These are phyloP conservation scores for Yponomeuta sedellus DNA, from an alignment of 2,888 invertebrate species.

Conservation along the genomic window DNA sequence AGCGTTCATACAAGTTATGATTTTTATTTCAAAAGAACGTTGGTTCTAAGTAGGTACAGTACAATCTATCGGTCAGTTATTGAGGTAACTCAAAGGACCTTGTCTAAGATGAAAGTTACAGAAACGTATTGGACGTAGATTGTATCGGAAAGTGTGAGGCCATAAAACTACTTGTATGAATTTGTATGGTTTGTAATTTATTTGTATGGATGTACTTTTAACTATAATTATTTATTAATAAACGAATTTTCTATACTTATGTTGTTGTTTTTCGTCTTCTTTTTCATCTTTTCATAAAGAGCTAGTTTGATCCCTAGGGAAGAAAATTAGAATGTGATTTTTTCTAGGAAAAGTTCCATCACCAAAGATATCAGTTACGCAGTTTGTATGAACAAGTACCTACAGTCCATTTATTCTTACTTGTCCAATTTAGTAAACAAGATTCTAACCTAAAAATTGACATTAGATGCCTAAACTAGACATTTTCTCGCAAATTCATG, in stretches of 20 bases:
- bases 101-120: background rate
- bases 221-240: slow-evolving; percentile 11
- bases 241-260: background rate
- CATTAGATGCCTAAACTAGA: no score
- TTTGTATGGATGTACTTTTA: slow-evolving; percentile 1
- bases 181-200: slow-evolving; percentile 14
- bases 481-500: no score
- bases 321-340: no score
- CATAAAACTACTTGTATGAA: slow-evolving; percentile 16
- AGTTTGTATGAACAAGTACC: no score
- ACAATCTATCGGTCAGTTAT: background rate
- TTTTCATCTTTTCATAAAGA: background rate
- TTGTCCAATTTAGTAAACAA: no score
- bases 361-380: no score
- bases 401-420: no score
- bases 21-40: background rate
- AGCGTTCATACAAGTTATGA: no score
- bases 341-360: no score
- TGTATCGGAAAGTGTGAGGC: background rate
- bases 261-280: slow-evolving; percentile 7
- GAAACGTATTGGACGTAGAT: background rate
- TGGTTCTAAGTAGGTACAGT: background rate
- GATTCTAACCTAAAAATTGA: no score
- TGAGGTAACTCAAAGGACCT: background rate
- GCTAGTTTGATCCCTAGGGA: no score